phyloP scores from a whole-genome alignment of 2,888 invertebrate genomes.

The Andrena minutula region DNA sequence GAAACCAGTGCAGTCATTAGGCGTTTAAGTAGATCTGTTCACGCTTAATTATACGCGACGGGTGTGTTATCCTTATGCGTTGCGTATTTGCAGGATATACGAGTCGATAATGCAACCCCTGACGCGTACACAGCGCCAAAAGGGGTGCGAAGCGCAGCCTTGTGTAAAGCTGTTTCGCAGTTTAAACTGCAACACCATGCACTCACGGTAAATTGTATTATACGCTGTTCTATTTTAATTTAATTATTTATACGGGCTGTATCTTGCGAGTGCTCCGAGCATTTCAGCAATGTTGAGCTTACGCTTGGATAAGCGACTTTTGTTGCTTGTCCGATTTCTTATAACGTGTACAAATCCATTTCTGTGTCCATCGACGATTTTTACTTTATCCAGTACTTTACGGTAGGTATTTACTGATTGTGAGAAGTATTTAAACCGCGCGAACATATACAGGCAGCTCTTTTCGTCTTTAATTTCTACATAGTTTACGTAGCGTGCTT shows the following conservation, averaged over 20 bases:
- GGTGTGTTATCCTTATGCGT: neutral
- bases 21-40: constrained; percentile 23
- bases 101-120: neutral
- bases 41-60: neutral
- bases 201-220: constrained; percentile 5
- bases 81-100: neutral
- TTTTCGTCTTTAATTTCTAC: constrained; percentile 25
- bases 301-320: neutral
- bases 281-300: neutral
- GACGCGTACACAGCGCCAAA: too few relatives aligned
- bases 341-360: constrained; percentile 31
- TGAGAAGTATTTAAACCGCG: constrained; percentile 1
- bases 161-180: neutral
- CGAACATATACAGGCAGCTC: constrained; percentile 29
- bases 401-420: neutral
- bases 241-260: constrained; percentile 35
- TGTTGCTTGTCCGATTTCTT: neutral
- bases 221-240: constrained; percentile 33
- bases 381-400: neutral
- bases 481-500: neutral
- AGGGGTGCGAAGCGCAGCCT: neutral
- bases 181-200: neutral
- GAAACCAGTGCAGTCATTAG: constrained; percentile 55
- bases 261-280: neutral
- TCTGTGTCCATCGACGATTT: neutral